Percentiles rank a stretch among this genome's conserved stretches.
Conservation (phyloP, 2,113 vertebrate species). For the Stigmatopora argus region DNA sequence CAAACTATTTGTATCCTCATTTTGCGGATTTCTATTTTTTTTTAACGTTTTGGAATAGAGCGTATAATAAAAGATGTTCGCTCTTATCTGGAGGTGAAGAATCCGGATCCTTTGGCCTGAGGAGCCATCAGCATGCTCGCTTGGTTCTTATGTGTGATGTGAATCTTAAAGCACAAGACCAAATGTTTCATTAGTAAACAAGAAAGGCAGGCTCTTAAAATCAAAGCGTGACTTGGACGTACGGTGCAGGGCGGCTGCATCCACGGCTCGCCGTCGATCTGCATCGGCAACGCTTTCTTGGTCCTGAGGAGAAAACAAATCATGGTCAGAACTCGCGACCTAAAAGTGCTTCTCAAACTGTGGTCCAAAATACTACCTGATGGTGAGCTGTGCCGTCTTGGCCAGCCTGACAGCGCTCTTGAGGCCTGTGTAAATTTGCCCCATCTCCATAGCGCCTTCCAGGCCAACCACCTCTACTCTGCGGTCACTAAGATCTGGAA, state of each 20-base stretch:
- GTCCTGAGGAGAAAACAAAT: constrained; percentile 66
- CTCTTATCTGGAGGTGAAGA: constrained; percentile 68
- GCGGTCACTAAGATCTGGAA: constrained; percentile 81
- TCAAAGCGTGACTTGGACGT: constrained; percentile 24
- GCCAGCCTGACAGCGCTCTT: constrained; percentile 86
- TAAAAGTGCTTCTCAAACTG: too few species aligned
- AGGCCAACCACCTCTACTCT: constrained; percentile 86
- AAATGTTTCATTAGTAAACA: neutral
- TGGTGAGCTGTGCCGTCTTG: constrained; percentile 83
- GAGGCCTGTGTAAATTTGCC: constrained; percentile 88
- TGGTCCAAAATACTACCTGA: constrained; percentile 66
- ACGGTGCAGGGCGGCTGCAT: constrained; percentile 92
- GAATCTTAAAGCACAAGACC: constrained; percentile 70
- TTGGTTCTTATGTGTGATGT: constrained; percentile 89
- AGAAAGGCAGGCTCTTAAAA: neutral
- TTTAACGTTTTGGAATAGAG: neutral
- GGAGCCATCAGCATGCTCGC: constrained; percentile 84
- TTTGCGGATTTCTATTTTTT: neutral
- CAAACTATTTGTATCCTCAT: neutral
- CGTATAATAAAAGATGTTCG: neutral
- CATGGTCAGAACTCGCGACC: neutral
- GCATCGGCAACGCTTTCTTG: constrained; percentile 87
- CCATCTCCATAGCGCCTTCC: constrained; percentile 90
- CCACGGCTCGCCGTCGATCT: constrained; percentile 93
- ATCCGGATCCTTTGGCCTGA: constrained; percentile 73